Evolutionary conservation across 2,888 invertebrate species (phyloP).

Genomic region (Orthonychiurus folsomi): DNA sequence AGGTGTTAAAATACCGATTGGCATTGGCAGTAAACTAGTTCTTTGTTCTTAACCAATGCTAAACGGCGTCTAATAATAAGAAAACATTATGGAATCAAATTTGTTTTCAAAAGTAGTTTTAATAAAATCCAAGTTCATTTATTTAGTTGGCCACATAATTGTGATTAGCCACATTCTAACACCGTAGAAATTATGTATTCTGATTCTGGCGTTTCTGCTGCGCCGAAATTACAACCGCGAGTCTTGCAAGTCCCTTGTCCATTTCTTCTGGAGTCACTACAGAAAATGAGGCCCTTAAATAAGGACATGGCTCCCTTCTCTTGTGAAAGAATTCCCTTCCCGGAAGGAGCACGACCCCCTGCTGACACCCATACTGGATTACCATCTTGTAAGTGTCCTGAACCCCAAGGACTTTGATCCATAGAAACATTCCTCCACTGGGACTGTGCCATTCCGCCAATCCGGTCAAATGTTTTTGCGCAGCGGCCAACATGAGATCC

Average conservation of each 20-base stretch:
- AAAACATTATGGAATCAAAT: no score
- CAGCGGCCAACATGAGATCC: slow-evolving; percentile 54
- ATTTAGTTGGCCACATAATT: no score
- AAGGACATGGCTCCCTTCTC: slow-evolving; percentile 54
- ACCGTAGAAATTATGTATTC: no score
- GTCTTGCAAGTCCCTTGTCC: slow-evolving; percentile 45
- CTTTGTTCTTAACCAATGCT: no score
- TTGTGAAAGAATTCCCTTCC: slow-evolving; percentile 65
- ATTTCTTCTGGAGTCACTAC: slow-evolving; percentile 58
- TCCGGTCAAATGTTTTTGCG: slow-evolving; percentile 53
- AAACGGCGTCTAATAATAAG: no score
- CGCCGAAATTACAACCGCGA: not conserved
- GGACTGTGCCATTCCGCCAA: slow-evolving; percentile 60
- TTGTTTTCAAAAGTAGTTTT: no score
- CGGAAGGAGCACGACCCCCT: slow-evolving; percentile 62
- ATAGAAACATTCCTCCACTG: slow-evolving; percentile 66
- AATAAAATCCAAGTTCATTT: no score
- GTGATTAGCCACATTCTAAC: no score
- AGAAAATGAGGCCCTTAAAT: slow-evolving; percentile 63
- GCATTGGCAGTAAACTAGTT: no score
- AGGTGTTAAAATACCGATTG: no score
- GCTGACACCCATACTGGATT: slow-evolving; percentile 57
- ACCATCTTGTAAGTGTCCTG: slow-evolving; percentile 65
- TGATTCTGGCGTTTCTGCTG: no score
- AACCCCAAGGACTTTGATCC: slow-evolving; percentile 60